phyloP scores from a whole-genome alignment of 2,113 vertebrate genomes.

The Pachypanchax playfairii region DNA sequence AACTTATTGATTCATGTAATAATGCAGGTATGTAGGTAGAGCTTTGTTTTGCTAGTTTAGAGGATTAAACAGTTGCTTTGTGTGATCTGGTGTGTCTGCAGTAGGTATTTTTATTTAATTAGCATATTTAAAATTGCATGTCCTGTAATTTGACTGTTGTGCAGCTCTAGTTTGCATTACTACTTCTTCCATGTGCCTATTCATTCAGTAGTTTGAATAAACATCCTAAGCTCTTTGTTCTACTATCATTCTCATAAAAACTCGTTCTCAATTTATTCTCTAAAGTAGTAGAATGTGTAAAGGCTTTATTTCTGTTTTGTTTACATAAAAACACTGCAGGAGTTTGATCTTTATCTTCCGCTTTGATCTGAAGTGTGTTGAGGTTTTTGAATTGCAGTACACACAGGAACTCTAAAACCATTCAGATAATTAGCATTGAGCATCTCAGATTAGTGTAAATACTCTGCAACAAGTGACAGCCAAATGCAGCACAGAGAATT shows the following conservation, averaged over 20 bases:
- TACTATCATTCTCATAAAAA: slow-evolving; percentile 15
- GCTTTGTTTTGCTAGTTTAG: background rate
- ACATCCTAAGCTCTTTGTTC: background rate
- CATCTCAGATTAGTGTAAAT: slow-evolving; percentile 14
- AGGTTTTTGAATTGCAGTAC: slow-evolving; percentile 1
- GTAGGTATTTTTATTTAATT: background rate
- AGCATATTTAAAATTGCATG: background rate
- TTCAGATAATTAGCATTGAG: background rate
- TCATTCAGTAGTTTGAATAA: slow-evolving; percentile 2
- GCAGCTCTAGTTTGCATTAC: slow-evolving; percentile 3
- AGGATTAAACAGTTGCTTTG: background rate
- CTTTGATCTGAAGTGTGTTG: slow-evolving; percentile 11
- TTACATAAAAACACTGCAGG: background rate
- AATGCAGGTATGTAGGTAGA: too few species aligned
- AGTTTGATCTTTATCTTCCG: background rate
- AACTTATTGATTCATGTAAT: background rate
- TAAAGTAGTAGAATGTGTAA: background rate
- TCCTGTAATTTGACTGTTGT: background rate
- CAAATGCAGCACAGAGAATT: background rate
- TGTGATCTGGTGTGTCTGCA: background rate
- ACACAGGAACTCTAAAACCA: slow-evolving; percentile 8
- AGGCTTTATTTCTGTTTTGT: background rate
- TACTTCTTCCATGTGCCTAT: background rate
- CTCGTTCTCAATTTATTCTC: background rate
- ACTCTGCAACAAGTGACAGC: background rate